These are phyloP conservation scores for Danio aesculapii DNA, from an alignment of 2,797 vertebrate genomes.

Conservation along the genomic window DNA sequence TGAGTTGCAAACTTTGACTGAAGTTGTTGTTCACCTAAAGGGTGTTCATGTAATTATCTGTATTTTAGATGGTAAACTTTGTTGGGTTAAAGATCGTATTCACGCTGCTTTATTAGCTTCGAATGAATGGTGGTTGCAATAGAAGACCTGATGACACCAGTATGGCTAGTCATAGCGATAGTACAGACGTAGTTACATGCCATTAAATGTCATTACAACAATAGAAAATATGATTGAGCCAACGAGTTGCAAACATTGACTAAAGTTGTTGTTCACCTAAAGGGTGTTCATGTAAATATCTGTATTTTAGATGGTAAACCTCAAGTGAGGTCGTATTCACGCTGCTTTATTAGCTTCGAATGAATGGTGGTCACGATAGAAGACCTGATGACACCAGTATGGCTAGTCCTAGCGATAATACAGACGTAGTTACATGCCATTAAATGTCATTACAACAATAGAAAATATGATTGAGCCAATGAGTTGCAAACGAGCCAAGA, in stretches of 20 bases:
- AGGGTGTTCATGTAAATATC: neutral
- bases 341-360: slow-evolving; percentile 8
- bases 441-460: slow-evolving; percentile 53
- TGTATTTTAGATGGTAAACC: slow-evolving; percentile 23
- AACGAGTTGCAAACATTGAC: slow-evolving; percentile 65
- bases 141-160: slow-evolving; percentile 16
- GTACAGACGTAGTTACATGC: slow-evolving; percentile 55
- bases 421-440: slow-evolving; percentile 58
- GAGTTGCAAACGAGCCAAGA: slow-evolving; percentile 70
- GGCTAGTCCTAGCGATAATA: slow-evolving; percentile 20
- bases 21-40: neutral
- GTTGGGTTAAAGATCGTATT: slow-evolving; percentile 13
- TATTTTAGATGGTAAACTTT: slow-evolving; percentile 26
- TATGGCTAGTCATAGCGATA: slow-evolving; percentile 27
- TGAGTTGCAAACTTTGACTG: slow-evolving; percentile 63
- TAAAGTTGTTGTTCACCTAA: neutral
- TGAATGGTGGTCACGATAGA: slow-evolving; percentile 2
- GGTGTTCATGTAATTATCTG: neutral
- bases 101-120: slow-evolving; percentile 12
- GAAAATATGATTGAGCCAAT: slow-evolving; percentile 57
- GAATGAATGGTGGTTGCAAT: slow-evolving; percentile 3
- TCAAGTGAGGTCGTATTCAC: slow-evolving; percentile 20
- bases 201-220: slow-evolving; percentile 55
- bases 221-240: slow-evolving; percentile 55
- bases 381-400: slow-evolving; percentile 20